Evolutionary conservation across 2,888 invertebrate genomes (phyloP), one percentile per base, ranked within the genome.

Genomic region (Pristionchus maxplancki): DNA sequence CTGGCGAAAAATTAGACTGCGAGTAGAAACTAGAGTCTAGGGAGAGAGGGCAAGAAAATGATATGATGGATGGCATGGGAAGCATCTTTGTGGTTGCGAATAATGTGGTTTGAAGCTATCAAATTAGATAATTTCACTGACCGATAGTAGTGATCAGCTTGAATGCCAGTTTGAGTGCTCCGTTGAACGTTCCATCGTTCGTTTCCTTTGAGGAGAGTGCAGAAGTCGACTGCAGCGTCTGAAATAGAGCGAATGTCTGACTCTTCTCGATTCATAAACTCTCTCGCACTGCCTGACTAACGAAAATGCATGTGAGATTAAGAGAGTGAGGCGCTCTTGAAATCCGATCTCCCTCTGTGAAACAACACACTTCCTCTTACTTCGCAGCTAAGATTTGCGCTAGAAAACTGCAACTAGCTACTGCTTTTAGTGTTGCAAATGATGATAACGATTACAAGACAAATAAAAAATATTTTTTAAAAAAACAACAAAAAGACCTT

Each of bases 71-170:
- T n/a, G n/a, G n/a, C n/a, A n/a, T n/a, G n/a, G n/a, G n/a, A n/a
- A n/a, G n/a, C n/a, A n/a, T n/a, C n/a, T n/a, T n/a, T n/a, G n/a
- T n/a, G n/a, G n/a, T n/a, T n/a, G n/a, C n/a, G n/a, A n/a, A n/a
- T n/a, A n/a, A n/a, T n/a, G n/a, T n/a, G n/a, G n/a, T n/a, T n/a
- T n/a, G n/a, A n/a, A n/a, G n/a, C n/a, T n/a, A 17, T 53, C 13
- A 58, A 28, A 44, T n/a, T 20, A 24, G 17, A 24, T 3, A 58
- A 24, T 24, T 31, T 82, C 64, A 50, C 85, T 37, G 2, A 91
- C 93, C 93, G 40, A 94, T 93, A 1, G 94, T 94, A 9, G 93
- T 92, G 13, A 93, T 89, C 44, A 94, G 89, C 2, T 90, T 89
- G 85, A 94, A 94, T 0, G 93, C 90, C 87, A 93, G 91, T 64